Evolutionary conservation across 1,140 invertebrate genomes (phyloP).

Genomic region (Drosophila pruinosa): DNA sequence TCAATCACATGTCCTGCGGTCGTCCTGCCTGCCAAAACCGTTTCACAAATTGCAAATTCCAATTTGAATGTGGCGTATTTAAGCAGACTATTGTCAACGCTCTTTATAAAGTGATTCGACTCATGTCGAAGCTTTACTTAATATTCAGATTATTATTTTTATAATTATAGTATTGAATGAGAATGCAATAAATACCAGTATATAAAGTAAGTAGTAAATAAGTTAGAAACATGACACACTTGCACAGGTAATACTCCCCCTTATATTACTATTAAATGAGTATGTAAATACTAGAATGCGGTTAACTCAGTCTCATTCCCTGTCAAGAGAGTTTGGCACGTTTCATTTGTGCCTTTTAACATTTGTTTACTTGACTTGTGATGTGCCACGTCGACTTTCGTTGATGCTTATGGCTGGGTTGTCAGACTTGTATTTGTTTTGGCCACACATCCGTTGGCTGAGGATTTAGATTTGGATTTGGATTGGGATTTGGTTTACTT

Average conservation of each 20-base stretch:
- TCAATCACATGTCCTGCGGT: conserved; percentile 43
- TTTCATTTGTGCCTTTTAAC: conserved; percentile 66
- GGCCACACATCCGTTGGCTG: conserved; percentile 13
- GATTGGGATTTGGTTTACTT: conserved; percentile 54
- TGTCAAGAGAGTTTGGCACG: conserved; percentile 60
- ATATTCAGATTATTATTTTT: not conserved
- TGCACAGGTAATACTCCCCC: not conserved
- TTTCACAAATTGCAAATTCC: conserved; percentile 69
- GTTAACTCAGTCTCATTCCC: conserved; percentile 19
- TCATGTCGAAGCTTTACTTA: not conserved
- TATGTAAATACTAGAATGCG: not conserved
- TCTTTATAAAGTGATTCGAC: not conserved
- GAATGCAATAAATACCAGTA: not conserved
- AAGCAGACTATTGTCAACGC: not conserved
- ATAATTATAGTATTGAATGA: not conserved
- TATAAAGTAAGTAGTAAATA: not conserved
- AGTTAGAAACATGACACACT: not conserved
- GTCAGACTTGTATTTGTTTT: conserved; percentile 68
- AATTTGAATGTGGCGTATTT: conserved; percentile 62
- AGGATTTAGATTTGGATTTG: conserved; percentile 24
- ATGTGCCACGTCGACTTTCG: conserved; percentile 2
- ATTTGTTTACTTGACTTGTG: conserved; percentile 64
- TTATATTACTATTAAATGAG: conserved; percentile 13
- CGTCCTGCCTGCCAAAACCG: conserved; percentile 37
- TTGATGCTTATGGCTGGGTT: conserved; percentile 34